Evolutionary conservation across 1,140 invertebrate genomes (phyloP).

Genomic region (Neodiprion lecontei): DNA sequence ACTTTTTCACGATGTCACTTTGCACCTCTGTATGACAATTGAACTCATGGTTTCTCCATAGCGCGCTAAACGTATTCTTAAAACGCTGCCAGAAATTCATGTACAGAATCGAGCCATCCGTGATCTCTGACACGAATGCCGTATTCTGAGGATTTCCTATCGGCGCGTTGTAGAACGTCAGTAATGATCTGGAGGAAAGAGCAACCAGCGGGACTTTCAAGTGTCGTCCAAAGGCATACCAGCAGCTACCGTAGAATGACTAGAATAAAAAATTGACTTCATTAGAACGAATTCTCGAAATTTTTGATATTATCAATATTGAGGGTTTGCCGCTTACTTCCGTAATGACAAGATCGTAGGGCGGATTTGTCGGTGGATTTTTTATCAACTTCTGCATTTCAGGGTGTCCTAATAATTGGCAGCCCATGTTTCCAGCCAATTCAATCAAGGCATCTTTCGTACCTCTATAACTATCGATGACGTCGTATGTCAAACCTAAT

Average conservation of each 20-base stretch:
- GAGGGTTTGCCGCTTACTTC: constrained; percentile 32
- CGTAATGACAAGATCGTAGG: constrained; percentile 41
- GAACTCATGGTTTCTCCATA: constrained; percentile 32
- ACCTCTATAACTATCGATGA: no score
- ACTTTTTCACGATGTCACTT: constrained; percentile 44
- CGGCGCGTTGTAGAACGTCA: constrained; percentile 69
- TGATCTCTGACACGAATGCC: constrained; percentile 64
- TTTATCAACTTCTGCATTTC: constrained; percentile 37
- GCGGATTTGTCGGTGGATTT: constrained; percentile 43
- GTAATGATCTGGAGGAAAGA: constrained; percentile 64
- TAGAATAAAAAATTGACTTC: constrained; percentile 29
- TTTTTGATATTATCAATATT: no score
- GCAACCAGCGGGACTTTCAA: constrained; percentile 67
- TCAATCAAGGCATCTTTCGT: no score
- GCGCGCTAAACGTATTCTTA: constrained; percentile 54
- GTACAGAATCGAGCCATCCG: constrained; percentile 46
- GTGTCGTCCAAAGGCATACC: constrained; percentile 62
- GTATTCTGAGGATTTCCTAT: constrained; percentile 69
- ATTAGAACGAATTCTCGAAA: no score
- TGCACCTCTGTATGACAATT: constrained; percentile 34
- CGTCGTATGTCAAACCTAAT: no score
- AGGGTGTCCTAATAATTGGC: constrained; percentile 28
- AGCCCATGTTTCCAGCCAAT: constrained; percentile 1
- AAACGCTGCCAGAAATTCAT: constrained; percentile 69
- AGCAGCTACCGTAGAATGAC: constrained; percentile 54